Conservation (phyloP, 2,797 vertebrate species). For the Manis pentadactyla region DNA sequence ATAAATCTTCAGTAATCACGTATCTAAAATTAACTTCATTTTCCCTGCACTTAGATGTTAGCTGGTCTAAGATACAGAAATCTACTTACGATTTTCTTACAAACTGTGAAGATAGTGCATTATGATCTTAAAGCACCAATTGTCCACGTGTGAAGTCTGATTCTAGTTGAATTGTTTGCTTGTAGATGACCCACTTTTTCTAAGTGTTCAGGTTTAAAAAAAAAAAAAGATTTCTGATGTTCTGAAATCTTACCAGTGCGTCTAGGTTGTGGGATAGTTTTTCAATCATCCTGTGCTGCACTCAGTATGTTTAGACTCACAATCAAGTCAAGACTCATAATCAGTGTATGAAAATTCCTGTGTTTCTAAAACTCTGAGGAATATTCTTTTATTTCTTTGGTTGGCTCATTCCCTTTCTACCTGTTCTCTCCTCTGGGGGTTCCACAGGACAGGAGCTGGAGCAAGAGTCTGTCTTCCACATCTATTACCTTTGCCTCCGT, state of each 20-base stretch:
- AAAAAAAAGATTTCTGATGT: not conserved
- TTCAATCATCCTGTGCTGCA: not conserved
- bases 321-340: not conserved
- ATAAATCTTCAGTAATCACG: not conserved
- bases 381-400: not conserved
- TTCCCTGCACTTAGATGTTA: not conserved
- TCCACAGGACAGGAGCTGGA: not conserved
- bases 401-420: not conserved
- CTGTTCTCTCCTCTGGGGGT: not conserved
- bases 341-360: not conserved
- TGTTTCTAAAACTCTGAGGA: not conserved
- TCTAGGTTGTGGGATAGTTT: not conserved
- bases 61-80: not conserved
- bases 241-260: not conserved
- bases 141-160: not conserved
- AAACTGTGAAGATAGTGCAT: not conserved
- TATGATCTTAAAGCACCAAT: not conserved
- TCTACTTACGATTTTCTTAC: not conserved
- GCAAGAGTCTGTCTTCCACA: not conserved
- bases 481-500: not conserved
- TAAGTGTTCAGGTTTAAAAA: not conserved
- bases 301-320: not conserved
- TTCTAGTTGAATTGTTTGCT: not conserved
- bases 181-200: not conserved
- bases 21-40: not conserved